Percentiles rank a stretch among this genome's conserved stretches.
phyloP scores from a whole-genome alignment of 1,140 invertebrate genomes.

The Pseudomyrmex dendroicus region DNA sequence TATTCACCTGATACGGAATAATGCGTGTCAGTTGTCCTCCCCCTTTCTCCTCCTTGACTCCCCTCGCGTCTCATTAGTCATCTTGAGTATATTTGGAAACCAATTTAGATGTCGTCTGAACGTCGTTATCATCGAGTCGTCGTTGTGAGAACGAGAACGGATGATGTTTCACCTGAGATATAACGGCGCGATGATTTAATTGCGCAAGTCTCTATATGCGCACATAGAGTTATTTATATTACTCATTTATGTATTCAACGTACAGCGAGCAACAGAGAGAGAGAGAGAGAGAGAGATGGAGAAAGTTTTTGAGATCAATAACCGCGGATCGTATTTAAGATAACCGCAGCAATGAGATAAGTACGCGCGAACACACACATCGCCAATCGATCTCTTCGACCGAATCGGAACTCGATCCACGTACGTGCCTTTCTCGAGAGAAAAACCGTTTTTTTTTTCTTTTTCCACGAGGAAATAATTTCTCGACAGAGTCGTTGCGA shows the following conservation, averaged over 20 bases:
- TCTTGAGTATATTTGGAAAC: not conserved
- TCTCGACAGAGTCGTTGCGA: too few species aligned
- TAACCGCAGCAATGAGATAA: constrained; percentile 20
- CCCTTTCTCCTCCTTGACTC: too few species aligned
- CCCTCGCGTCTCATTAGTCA: not conserved
- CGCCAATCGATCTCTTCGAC: not conserved
- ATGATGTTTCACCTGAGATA: constrained; percentile 24
- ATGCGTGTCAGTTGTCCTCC: too few species aligned
- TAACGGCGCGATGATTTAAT: not conserved
- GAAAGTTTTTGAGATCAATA: constrained; percentile 35
- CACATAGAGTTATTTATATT: constrained; percentile 27
- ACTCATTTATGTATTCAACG: constrained; percentile 28
- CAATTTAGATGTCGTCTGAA: not conserved
- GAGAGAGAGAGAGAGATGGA: too few species aligned
- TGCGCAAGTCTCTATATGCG: too few species aligned
- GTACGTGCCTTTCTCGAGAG: too few species aligned
- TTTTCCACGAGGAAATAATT: too few species aligned
- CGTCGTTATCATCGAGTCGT: not conserved
- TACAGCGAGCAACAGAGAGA: not conserved
- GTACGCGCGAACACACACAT: not conserved
- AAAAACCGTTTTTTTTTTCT: too few species aligned
- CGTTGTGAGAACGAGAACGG: constrained; percentile 3
- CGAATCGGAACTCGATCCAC: not conserved
- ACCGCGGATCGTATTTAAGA: constrained; percentile 37
- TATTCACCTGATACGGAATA: too few species aligned